phyloP scores from a whole-genome alignment of 2,888 invertebrate species.

The Watsonalla binaria region DNA sequence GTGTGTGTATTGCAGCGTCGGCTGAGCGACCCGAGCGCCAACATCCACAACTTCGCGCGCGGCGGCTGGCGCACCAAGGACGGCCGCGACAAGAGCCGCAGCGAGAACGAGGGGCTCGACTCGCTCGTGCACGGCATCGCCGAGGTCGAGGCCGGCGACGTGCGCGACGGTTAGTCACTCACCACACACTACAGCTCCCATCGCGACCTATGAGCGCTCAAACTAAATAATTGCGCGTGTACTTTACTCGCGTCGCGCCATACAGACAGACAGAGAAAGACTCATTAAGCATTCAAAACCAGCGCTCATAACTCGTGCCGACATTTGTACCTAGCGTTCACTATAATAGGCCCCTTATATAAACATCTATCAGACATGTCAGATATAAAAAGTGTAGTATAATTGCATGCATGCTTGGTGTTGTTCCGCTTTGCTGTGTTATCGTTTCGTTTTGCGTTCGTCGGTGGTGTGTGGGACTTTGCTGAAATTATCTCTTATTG shows the following conservation, averaged over 20 bases:
- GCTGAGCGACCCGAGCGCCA: slow-evolving; percentile 95
- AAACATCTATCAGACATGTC: no score
- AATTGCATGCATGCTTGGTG: no score
- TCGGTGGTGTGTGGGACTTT: not conserved
- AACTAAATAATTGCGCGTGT: no score
- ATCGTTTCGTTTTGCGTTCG: not conserved
- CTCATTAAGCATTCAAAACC: no score
- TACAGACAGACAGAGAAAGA: no score
- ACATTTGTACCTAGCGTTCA: no score
- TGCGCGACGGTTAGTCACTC: slow-evolving; percentile 72
- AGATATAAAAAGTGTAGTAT: no score
- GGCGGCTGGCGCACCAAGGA: slow-evolving; percentile 88
- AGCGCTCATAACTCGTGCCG: no score
- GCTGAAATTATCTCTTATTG: no score
- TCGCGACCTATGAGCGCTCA: no score
- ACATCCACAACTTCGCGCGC: slow-evolving; percentile 89
- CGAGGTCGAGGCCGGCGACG: slow-evolving; percentile 96
- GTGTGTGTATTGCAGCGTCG: slow-evolving; percentile 80
- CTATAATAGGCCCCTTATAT: no score
- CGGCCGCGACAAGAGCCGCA: slow-evolving; percentile 86
- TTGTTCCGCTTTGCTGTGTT: not conserved
- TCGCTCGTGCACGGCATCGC: slow-evolving; percentile 89
- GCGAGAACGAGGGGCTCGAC: slow-evolving; percentile 95
- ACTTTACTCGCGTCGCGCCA: no score
- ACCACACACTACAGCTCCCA: not conserved